These are phyloP conservation scores for Eupithecia subfuscata DNA, from an alignment of 2,888 invertebrate species.

Conservation along the genomic window DNA sequence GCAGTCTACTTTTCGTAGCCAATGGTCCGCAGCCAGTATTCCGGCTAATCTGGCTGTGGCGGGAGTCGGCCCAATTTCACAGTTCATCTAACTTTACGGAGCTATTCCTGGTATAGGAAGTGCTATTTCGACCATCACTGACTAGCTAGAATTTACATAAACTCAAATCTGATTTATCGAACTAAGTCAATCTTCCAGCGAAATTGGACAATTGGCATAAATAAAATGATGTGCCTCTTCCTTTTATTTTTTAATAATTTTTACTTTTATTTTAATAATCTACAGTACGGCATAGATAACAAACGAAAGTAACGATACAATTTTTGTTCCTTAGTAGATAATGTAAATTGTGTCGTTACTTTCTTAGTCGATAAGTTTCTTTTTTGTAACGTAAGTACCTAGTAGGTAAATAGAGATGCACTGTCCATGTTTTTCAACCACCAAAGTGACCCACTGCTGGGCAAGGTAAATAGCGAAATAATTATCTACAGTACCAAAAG, in stretches of 20 bases:
- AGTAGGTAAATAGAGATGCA: too few species aligned
- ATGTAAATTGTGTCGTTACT: too few species aligned
- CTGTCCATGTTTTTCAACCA: too few species aligned
- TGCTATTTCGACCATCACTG: background rate
- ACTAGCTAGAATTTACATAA: background rate
- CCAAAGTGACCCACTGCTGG: too few species aligned
- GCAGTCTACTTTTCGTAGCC: background rate
- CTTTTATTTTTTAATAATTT: too few species aligned
- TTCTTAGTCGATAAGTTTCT: too few species aligned
- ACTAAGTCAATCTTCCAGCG: background rate
- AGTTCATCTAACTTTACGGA: slow-evolving; percentile 12
- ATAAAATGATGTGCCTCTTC: background rate
- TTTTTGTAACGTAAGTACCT: too few species aligned
- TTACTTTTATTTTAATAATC: too few species aligned
- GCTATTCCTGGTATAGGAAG: background rate
- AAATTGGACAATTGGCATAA: background rate
- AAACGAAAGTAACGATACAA: too few species aligned
- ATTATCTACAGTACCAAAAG: too few species aligned
- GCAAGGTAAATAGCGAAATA: too few species aligned
- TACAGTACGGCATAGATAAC: background rate
- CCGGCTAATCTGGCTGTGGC: slow-evolving; percentile 23
- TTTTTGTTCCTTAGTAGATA: too few species aligned
- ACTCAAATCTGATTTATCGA: background rate
- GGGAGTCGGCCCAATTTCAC: slow-evolving; percentile 29
- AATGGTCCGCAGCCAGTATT: slow-evolving; percentile 5